Conservation (phyloP, 2,888 invertebrate species). For the Leucophora obtusa region DNA sequence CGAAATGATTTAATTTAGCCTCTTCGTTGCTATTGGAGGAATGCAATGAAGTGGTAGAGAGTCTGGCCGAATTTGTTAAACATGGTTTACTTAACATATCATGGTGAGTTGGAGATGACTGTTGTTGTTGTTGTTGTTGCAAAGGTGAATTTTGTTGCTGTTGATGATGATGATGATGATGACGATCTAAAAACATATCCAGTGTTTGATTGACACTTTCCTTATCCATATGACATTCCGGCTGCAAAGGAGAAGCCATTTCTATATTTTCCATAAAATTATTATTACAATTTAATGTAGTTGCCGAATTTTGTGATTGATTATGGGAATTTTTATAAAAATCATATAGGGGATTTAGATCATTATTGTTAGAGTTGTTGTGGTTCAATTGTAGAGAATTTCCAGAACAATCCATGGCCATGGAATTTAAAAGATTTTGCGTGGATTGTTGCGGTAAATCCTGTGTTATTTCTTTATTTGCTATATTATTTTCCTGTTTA, state of each 20-base stretch:
- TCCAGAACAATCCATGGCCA: slow-evolving; percentile 43
- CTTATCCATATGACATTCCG: slow-evolving; percentile 73
- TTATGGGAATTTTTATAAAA: slow-evolving; percentile 26
- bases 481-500: slow-evolving; percentile 47
- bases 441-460: no score
- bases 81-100: slow-evolving; percentile 67
- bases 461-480: not conserved
- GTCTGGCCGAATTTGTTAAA: slow-evolving; percentile 8
- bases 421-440: slow-evolving; percentile 29
- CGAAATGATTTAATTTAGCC: slow-evolving; percentile 76
- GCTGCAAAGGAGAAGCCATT: slow-evolving; percentile 76
- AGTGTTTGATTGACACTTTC: slow-evolving; percentile 76
- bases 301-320: slow-evolving; percentile 70
- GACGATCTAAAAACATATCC: slow-evolving; percentile 76
- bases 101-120: slow-evolving; percentile 66
- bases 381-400: not conserved
- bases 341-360: slow-evolving; percentile 26
- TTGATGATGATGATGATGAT: slow-evolving; percentile 70
- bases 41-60: slow-evolving; percentile 22
- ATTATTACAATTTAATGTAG: slow-evolving; percentile 48
- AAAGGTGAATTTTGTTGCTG: slow-evolving; percentile 17
- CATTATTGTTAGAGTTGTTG: not conserved
- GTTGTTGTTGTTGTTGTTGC: slow-evolving; percentile 30
- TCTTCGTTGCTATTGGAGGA: slow-evolving; percentile 57
- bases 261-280: slow-evolving; percentile 75